Conservation (phyloP, 2,797 vertebrate species). For the Hyperoplus immaculatus region DNA sequence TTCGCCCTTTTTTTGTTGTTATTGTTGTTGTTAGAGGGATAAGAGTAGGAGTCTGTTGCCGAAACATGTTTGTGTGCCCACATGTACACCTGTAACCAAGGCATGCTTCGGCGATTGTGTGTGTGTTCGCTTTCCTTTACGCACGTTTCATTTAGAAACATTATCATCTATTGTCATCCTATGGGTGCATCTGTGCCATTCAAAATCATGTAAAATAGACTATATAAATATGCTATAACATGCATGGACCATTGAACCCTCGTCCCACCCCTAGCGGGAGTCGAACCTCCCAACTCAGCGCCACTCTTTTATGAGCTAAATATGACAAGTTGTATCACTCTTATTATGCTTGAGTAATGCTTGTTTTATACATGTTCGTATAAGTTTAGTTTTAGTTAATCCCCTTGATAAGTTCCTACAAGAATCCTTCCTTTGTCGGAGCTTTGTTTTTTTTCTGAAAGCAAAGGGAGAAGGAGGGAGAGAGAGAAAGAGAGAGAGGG, state of each 20-base stretch:
- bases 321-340: constrained; percentile 32
- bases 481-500: constrained; percentile 33
- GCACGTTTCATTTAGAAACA: not conserved
- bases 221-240: not conserved
- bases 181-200: constrained; percentile 9
- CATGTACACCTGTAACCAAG: constrained; percentile 68
- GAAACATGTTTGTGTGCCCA: constrained; percentile 9
- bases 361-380: constrained; percentile 29
- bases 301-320: constrained; percentile 12
- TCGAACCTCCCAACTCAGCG: constrained; percentile 9
- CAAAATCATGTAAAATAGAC: not conserved
- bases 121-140: not conserved
- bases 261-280: constrained; percentile 37
- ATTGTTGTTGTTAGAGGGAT: too few species aligned
- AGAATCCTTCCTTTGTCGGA: constrained; percentile 81
- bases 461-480: constrained; percentile 40
- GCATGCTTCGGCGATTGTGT: not conserved
- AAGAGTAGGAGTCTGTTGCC: not conserved
- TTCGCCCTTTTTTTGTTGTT: not conserved
- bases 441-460: constrained; percentile 79
- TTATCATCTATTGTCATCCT: constrained; percentile 32
- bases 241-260: constrained; percentile 10
- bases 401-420: constrained; percentile 54
- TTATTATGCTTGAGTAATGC: not conserved
- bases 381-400: constrained; percentile 60